Evolutionary conservation across 2,113 vertebrate species (phyloP).

Genomic region (Tachysurus vachellii): DNA sequence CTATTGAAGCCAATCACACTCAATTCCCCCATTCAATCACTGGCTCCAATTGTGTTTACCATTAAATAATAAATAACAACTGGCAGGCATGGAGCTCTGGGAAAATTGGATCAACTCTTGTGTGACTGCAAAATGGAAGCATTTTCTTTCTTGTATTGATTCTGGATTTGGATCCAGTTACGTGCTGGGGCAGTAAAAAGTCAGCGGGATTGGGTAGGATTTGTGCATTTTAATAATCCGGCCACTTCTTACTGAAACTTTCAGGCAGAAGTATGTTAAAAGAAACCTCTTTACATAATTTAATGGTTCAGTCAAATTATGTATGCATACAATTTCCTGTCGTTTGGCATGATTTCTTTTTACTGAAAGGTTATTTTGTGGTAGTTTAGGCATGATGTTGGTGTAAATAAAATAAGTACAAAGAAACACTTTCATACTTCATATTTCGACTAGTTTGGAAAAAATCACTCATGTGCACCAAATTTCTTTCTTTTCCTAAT

Average conservation of each 20-base stretch:
- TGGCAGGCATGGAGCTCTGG: constrained; percentile 27
- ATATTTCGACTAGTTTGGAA: too few relatives aligned
- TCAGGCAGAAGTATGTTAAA: neutral
- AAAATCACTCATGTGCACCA: too few relatives aligned
- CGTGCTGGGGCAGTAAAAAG: constrained; percentile 12
- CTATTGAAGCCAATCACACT: constrained; percentile 20
- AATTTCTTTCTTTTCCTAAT: too few relatives aligned
- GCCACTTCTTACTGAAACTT: neutral
- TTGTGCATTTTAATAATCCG: constrained; percentile 42
- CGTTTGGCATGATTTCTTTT: too few relatives aligned
- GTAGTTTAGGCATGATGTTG: too few relatives aligned
- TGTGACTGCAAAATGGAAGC: constrained; percentile 27
- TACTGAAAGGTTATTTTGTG: too few relatives aligned
- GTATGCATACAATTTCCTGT: too few relatives aligned
- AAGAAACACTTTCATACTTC: too few relatives aligned
- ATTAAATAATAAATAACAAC: constrained; percentile 26
- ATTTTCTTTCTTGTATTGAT: constrained; percentile 41
- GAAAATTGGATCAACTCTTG: constrained; percentile 39
- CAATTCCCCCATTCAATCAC: constrained; percentile 18
- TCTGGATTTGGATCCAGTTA: constrained; percentile 35
- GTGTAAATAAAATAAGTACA: too few relatives aligned
- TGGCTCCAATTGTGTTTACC: constrained; percentile 22
- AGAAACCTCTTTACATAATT: neutral
- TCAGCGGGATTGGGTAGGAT: constrained; percentile 13
- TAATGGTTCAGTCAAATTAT: neutral